Base-by-base conservation (phyloP, 2,888 invertebrate genomes). In the Volucella bombylans region DNA sequence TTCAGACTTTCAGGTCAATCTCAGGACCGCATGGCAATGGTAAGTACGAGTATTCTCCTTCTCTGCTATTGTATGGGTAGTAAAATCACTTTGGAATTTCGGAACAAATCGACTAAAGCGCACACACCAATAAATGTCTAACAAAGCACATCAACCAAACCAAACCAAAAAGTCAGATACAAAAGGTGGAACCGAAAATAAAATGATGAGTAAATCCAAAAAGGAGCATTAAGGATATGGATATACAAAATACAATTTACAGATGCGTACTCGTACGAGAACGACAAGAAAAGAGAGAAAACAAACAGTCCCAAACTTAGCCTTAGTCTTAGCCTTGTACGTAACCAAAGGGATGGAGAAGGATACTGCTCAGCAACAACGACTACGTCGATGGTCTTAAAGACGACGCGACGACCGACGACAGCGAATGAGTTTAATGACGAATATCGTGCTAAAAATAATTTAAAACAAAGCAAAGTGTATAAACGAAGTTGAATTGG, bases 401-500 rank as follows among this genome's bases (percentile, higher is more conserved):
- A 41, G 41, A 61, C 67, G 41, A 61, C 61, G n/a, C 67, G 68
- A 50, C 68, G 52, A 52, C 61, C 61, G 68, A 72, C 67, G 68
- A 72, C 68, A 68, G 59, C 43, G 76, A 76, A 77, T 82, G 71
- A 71, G 23, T 85, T 77, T 81, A 81, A 81, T 85, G 81, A 85
- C 81, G 85, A 77, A 85, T 72, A 72, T 72, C 55, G 77, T 68
- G 85, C 81, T 81, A 77, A 77, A 85, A 85, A 81, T 85, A 81
- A 81, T 85, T 85, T 85, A 77, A 81, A 76, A 76, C 67, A 62
- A 72, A 81, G 68, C 74, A 69, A 74, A 55, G 67, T 78, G 78
- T 72, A 59, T 62, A 69, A 82, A 69, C 54, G 65, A 59, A 78
- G 68, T 83, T 64, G 82, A 79, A 79, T 78, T 78, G 78, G 79